These are phyloP conservation scores for Aphis craccivora DNA, from an alignment of 1,140 invertebrate genomes.

Conservation along the genomic window DNA sequence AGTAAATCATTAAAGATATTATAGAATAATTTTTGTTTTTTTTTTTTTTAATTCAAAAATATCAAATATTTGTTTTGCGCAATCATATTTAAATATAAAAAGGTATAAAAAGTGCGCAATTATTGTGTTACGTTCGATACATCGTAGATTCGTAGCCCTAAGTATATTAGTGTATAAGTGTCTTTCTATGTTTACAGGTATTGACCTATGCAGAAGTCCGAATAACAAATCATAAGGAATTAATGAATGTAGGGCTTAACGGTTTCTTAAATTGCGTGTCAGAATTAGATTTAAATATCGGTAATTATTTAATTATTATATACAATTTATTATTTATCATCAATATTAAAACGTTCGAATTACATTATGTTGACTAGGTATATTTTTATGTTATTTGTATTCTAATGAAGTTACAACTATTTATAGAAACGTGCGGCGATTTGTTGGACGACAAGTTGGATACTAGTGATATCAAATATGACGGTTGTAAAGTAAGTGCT, in stretches of 20 bases:
- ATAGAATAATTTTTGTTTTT: too few species aligned
- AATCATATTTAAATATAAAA: too few species aligned
- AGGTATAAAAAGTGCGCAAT: too few species aligned
- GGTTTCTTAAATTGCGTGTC: not conserved
- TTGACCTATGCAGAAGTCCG: not conserved
- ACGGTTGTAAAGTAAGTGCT: not conserved
- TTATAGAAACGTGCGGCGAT: not conserved
- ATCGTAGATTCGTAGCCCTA: not conserved
- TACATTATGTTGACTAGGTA: not conserved
- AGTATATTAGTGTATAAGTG: not conserved
- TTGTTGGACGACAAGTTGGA: not conserved
- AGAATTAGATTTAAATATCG: not conserved
- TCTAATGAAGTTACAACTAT: not conserved
- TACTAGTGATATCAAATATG: not conserved
- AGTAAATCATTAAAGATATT: too few species aligned
- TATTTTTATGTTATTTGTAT: not conserved
- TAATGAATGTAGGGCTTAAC: not conserved
- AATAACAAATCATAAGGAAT: not conserved
- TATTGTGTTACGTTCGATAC: too few species aligned
- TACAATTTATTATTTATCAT: not conserved
- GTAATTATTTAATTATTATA: not conserved
- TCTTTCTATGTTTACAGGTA: not conserved
- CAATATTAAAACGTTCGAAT: not conserved
- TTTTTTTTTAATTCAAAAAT: too few species aligned
- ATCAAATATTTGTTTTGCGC: too few species aligned